Evolutionary conservation across 2,113 vertebrate species (phyloP).

Genomic region (Panthera leo): DNA sequence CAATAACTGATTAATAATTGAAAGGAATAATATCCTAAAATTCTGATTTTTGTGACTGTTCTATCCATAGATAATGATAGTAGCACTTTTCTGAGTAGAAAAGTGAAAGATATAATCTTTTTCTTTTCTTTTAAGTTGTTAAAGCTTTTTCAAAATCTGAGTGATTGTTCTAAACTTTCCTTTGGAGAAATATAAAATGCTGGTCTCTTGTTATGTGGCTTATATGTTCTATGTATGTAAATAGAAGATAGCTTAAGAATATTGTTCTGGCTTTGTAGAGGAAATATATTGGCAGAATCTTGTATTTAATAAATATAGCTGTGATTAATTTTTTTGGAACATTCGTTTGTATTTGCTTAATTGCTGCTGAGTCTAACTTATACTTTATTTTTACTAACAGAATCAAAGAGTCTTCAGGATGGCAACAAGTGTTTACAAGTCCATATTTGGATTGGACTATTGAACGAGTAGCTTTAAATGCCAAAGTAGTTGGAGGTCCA

Average conservation of each 20-base stretch:
- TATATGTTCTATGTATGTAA: neutral
- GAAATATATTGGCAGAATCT: neutral
- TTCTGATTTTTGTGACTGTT: neutral
- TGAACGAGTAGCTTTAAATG: constrained; percentile 96
- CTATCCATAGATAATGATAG: neutral
- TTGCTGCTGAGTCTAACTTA: neutral
- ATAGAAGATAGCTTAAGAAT: neutral
- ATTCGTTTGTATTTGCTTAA: neutral
- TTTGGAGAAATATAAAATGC: neutral
- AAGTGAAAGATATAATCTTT: neutral
- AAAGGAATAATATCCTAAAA: neutral
- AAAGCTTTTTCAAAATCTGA: neutral
- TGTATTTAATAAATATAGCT: neutral
- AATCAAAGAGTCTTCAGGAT: constrained; percentile 98
- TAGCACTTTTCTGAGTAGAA: neutral
- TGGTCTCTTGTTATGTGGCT: neutral
- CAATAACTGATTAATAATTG: neutral
- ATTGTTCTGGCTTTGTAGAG: neutral
- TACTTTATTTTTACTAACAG: constrained; percentile 78
- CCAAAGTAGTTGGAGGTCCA: constrained; percentile 97
- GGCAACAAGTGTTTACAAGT: constrained; percentile 98
- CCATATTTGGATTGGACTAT: constrained; percentile 96
- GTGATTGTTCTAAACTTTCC: neutral
- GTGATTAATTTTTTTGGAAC: too few species aligned
- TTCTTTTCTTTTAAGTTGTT: neutral